A percentile compares a stretch with the other conserved stretches of the same genome.
Evolutionary conservation across 2,113 vertebrate species (phyloP).

Genomic region (Indicator indicator): DNA sequence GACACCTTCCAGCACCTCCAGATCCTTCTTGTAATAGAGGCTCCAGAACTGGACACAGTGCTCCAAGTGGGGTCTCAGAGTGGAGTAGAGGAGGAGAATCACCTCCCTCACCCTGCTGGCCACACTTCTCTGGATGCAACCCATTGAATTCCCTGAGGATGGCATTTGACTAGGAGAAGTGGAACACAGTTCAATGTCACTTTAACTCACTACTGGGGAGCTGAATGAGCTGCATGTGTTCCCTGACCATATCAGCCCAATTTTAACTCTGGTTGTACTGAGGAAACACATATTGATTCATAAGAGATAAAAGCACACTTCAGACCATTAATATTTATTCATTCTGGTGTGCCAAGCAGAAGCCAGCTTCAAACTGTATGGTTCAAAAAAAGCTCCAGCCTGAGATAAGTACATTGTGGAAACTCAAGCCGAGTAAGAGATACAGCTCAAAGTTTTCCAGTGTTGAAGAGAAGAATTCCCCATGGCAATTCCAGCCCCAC

Average conservation of each 20-base stretch:
- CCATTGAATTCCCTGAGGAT: background rate
- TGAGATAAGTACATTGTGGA: background rate
- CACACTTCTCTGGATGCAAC: too few relatives aligned
- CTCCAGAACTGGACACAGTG: too few relatives aligned
- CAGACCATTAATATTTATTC: background rate
- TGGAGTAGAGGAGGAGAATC: too few relatives aligned
- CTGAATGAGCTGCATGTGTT: background rate
- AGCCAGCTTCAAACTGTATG: background rate
- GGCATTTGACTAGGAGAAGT: background rate
- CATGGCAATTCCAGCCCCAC: background rate
- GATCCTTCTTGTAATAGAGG: too few relatives aligned
- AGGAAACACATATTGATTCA: background rate
- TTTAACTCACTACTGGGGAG: background rate
- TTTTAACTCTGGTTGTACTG: background rate
- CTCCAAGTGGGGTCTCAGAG: too few relatives aligned
- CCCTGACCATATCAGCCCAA: background rate
- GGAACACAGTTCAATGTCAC: background rate
- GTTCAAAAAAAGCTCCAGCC: background rate
- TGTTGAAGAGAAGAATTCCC: background rate
- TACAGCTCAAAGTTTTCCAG: background rate
- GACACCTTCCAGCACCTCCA: too few relatives aligned
- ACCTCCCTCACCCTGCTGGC: too few relatives aligned
- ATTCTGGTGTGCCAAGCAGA: background rate
- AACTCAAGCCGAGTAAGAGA: background rate
- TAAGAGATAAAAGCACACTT: background rate